Evolutionary conservation across 1,140 invertebrate genomes (phyloP).

Genomic region (Diachasmimorpha longicaudata): DNA sequence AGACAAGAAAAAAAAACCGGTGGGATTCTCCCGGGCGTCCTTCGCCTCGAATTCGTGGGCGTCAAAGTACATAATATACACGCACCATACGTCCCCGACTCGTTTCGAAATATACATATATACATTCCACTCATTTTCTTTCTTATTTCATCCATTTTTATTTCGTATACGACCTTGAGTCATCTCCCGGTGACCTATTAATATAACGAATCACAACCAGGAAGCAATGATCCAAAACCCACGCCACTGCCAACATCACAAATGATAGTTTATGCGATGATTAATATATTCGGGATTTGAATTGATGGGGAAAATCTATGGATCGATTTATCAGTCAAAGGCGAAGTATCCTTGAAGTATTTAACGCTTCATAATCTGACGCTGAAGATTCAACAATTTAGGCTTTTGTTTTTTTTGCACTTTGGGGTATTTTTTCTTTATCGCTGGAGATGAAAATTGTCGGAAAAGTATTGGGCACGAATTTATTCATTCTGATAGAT

Average conservation of each 20-base stretch:
- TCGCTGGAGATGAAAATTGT: no score
- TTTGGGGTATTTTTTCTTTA: no score
- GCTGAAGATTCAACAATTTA: no score
- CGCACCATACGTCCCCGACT: background rate
- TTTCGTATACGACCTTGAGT: conserved; percentile 19
- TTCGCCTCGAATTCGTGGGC: conserved; percentile 11
- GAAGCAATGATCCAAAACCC: conserved; percentile 3
- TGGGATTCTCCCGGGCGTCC: conserved; percentile 5
- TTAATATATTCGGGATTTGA: background rate
- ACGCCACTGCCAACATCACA: conserved; percentile 14
- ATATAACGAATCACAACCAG: conserved; percentile 20
- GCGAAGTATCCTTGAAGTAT: no score
- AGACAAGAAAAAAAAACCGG: background rate
- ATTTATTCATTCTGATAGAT: no score
- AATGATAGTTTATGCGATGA: background rate
- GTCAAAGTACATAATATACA: background rate
- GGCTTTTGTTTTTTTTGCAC: no score
- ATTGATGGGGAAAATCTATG: background rate
- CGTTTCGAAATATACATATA: conserved; percentile 8
- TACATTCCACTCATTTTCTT: background rate
- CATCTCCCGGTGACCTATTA: conserved; percentile 23
- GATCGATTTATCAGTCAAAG: no score
- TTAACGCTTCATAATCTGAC: no score
- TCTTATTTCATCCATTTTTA: conserved; percentile 6
- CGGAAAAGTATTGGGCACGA: no score